A percentile compares a stretch with the other conserved stretches of the same genome.
These are phyloP conservation scores for Macrobrachium rosenbergii DNA, from an alignment of 1,140 invertebrate species.

Conservation along the genomic window DNA sequence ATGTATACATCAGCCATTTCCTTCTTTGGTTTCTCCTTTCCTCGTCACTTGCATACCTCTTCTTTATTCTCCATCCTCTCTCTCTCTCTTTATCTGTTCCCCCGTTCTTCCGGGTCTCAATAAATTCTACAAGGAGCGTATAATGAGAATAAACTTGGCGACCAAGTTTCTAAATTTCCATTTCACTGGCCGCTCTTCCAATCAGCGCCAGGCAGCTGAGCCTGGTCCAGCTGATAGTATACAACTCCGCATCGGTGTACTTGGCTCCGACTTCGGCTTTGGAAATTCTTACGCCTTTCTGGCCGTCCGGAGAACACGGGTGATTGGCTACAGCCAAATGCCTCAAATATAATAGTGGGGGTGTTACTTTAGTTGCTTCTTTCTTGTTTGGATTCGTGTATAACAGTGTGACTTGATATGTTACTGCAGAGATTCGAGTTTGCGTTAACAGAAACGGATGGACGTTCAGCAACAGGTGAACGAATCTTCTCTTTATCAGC, in stretches of 20 bases:
- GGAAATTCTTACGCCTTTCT: background rate
- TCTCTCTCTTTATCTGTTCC: background rate
- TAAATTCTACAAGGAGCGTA: slow-evolving; percentile 13
- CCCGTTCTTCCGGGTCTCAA: background rate
- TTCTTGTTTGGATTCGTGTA: background rate
- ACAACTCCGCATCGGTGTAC: too few species aligned
- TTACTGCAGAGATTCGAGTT: background rate
- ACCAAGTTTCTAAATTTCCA: slow-evolving; percentile 53
- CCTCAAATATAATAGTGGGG: background rate
- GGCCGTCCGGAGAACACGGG: background rate
- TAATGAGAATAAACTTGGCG: slow-evolving; percentile 56
- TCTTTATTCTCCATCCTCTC: background rate
- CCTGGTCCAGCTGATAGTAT: slow-evolving; percentile 15
- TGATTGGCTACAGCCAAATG: background rate
- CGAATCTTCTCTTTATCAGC: too few species aligned
- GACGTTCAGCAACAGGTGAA: too few species aligned
- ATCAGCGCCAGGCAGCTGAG: slow-evolving; percentile 47
- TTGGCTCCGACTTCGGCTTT: too few species aligned
- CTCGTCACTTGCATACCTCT: background rate
- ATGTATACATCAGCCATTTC: background rate
- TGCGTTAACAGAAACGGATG: too few species aligned
- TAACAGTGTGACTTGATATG: background rate
- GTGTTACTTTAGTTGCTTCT: background rate
- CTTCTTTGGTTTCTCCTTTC: slow-evolving; percentile 9
- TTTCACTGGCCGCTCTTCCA: slow-evolving; percentile 26